Base-by-base conservation (phyloP, 2,888 invertebrate species). In the Drosophila differens region DNA sequence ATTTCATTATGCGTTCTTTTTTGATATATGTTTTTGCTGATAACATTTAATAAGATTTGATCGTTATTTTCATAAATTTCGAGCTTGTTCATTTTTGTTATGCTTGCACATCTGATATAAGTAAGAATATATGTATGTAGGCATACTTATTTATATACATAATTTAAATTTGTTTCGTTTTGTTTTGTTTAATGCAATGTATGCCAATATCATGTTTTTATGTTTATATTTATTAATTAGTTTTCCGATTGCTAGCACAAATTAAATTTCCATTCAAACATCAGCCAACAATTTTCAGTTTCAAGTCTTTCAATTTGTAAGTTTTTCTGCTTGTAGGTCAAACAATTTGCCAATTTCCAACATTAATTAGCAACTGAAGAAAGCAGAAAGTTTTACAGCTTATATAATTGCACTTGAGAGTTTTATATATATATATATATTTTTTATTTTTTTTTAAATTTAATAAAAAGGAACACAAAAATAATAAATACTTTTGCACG, bases 401-500 rank as follows among this genome's bases (percentile, higher is more conserved):
- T 81, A 74, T 81, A 76, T 85, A 85, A 85, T 85, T 85, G 85
- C 85, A 85, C 85, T 85, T 85, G 90, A 85, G 83, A 85, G 81
- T 78, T 83, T 41, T 59, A 60, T 58, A 28, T 58, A 25, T 9
- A 16, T 9, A 47, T 47, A 22, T 47, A 37, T 66, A 41, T 53
- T 49, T 70, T 33, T n/a, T 39, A 51, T 35, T 70, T 35, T 39
- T 39, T 30, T 14, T 70, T 30, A 2, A 19, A 58, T 58, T 52
- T 28, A 30, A 22, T n/a, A n/a, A 51, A 22, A 49, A 60, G 16
- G n/a, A 69, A 49, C 28, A 14, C 22, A 32, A 28, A 54, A 14
- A 57, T 4, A 74, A 57, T 32, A 64, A 70, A 71, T 88, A 76
- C 62, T 75, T 82, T 76, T 55, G 73, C 70, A 77, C 37, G 37